Evolutionary conservation across 2,113 vertebrate species (phyloP).

Genomic region (Protomyctophum bolini): DNA sequence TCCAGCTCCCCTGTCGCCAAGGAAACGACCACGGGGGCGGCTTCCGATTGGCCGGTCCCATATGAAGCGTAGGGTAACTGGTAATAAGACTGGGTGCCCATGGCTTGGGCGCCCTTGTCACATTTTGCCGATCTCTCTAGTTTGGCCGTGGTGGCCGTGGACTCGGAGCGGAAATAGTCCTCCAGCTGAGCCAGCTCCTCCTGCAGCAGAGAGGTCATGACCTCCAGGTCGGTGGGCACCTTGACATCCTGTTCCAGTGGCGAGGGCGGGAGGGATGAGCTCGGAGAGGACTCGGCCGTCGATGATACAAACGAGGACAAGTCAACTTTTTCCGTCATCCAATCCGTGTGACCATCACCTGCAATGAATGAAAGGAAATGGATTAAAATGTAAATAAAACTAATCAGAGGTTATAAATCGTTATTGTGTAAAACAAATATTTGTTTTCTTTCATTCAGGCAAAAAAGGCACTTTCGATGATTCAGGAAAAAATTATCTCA

Average conservation of each 20-base stretch:
- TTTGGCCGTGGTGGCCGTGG: constrained; percentile 74
- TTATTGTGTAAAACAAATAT: not conserved
- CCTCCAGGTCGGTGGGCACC: constrained; percentile 88
- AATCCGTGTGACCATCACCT: constrained; percentile 90
- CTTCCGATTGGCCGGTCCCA: constrained; percentile 76
- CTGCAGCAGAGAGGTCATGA: constrained; percentile 90
- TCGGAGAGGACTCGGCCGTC: constrained; percentile 77
- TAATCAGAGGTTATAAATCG: not conserved
- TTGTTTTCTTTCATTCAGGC: constrained; percentile 23
- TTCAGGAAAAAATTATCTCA: constrained; percentile 42
- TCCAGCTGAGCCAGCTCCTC: constrained; percentile 93
- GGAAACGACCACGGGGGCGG: constrained; percentile 82
- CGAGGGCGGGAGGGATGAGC: constrained; percentile 80
- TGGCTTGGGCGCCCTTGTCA: constrained; percentile 80
- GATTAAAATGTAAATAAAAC: constrained; percentile 30
- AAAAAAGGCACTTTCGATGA: constrained; percentile 27
- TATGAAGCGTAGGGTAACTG: constrained; percentile 79
- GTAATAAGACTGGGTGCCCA: constrained; percentile 81
- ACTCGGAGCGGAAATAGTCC: constrained; percentile 91
- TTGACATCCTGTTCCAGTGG: constrained; percentile 82
- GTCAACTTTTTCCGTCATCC: constrained; percentile 93
- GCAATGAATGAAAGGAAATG: constrained; percentile 29
- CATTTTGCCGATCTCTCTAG: constrained; percentile 82
- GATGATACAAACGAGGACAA: constrained; percentile 86
- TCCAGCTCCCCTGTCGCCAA: constrained; percentile 85